phyloP scores from a whole-genome alignment of 2,888 invertebrate species.

The Patella pellucida region DNA sequence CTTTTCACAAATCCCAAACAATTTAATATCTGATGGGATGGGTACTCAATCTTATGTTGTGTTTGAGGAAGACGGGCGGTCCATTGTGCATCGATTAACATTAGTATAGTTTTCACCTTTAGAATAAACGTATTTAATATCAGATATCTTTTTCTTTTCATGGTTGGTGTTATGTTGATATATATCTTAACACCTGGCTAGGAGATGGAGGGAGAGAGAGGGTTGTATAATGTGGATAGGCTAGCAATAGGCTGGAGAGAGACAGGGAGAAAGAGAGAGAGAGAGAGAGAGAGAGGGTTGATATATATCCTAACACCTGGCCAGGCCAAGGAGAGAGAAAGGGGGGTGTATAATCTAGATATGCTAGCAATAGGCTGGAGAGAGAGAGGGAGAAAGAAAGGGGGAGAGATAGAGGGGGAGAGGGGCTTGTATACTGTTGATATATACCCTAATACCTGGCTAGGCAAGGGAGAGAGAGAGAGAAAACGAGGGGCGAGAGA shows the following conservation, averaged over 20 bases:
- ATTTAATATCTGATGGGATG: neutral
- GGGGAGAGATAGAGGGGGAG: neutral
- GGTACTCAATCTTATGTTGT: conserved; percentile 17
- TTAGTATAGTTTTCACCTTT: conserved; percentile 6
- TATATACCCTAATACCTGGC: too few relatives aligned
- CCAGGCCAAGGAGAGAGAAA: too few relatives aligned
- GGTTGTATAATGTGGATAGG: too few relatives aligned
- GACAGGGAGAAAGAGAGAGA: conserved; percentile 11
- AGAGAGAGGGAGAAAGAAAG: conserved; percentile 11
- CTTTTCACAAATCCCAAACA: conserved; percentile 9
- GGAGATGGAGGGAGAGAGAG: too few relatives aligned
- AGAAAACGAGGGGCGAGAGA: neutral
- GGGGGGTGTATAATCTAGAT: too few relatives aligned
- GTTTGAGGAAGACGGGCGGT: conserved; percentile 18
- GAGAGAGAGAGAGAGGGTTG: neutral
- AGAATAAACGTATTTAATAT: too few relatives aligned
- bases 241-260: too few relatives aligned
- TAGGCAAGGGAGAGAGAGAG: neutral
- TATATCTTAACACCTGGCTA: too few relatives aligned
- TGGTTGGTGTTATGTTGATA: too few relatives aligned
- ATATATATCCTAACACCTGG: too few relatives aligned
- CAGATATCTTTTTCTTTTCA: too few relatives aligned
- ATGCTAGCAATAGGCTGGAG: too few relatives aligned
- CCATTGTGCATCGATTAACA: neutral
- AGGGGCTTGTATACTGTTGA: neutral